Percentiles rank a stretch among this genome's conserved stretches.
Conservation (phyloP, 2,888 invertebrate species). For the Miltochrista miniata region DNA sequence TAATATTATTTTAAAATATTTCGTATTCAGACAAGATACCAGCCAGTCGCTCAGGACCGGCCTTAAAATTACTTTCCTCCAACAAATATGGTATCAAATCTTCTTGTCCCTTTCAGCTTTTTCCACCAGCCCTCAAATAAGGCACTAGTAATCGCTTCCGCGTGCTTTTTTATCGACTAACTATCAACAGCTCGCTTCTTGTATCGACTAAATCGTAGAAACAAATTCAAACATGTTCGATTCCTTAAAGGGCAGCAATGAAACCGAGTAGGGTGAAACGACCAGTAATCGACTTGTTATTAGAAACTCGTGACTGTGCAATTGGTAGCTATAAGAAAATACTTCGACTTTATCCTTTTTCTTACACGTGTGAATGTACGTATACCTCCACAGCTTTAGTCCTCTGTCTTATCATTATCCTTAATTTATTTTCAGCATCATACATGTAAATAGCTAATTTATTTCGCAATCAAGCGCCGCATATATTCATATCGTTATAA, state of each 20-base stretch:
- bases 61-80: constrained; percentile 22
- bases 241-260: constrained; percentile 43
- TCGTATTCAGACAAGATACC: too few species aligned
- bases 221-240: constrained; percentile 43
- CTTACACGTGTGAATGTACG: too few species aligned
- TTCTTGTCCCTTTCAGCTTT: constrained; percentile 38
- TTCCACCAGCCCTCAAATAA: constrained; percentile 32
- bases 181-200: constrained; percentile 40
- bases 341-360: neutral
- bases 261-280: constrained; percentile 46
- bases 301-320: constrained; percentile 22
- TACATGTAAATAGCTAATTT: neutral
- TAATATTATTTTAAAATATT: too few species aligned
- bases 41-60: too few species aligned
- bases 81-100: constrained; percentile 26
- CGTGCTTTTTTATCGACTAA: constrained; percentile 35
- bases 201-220: constrained; percentile 33
- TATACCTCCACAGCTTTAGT: too few species aligned
- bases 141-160: constrained; percentile 38
- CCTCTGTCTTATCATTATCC: too few species aligned
- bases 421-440: too few species aligned
- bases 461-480: constrained; percentile 6
- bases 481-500: constrained; percentile 21
- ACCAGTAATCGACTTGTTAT: constrained; percentile 68
- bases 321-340: constrained; percentile 3